These are phyloP conservation scores for Seriola aureovittata DNA, from an alignment of 2,113 vertebrate species.

Conservation along the genomic window DNA sequence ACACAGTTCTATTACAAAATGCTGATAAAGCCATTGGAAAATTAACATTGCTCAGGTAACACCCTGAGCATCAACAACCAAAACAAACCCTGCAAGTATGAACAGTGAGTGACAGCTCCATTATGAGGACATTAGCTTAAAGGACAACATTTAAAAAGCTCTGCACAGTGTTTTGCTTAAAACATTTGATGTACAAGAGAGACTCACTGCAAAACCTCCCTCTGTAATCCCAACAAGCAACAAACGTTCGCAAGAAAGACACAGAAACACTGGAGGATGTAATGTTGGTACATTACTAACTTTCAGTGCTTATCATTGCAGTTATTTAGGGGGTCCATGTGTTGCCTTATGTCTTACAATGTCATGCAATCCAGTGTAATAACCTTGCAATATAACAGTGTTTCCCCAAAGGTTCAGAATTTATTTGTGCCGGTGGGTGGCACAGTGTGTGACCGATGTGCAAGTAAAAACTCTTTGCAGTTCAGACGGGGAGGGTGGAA, in stretches of 20 bases:
- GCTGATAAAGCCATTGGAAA: neutral
- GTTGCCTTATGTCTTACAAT: neutral
- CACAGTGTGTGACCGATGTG: no score
- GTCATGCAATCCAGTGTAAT: no score
- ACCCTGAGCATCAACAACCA: neutral
- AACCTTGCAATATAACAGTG: no score
- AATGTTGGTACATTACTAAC: neutral
- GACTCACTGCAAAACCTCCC: neutral
- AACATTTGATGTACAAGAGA: neutral
- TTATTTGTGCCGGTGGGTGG: no score
- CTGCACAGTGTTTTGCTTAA: neutral
- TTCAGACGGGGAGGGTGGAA: no score
- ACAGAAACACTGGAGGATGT: neutral
- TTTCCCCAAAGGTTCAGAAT: no score
- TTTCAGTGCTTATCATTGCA: neutral
- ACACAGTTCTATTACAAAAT: neutral
- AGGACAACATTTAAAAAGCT: neutral
- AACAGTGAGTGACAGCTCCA: slow-evolving; percentile 11
- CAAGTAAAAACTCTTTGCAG: no score
- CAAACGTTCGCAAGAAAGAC: neutral
- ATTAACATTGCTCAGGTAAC: slow-evolving; percentile 25
- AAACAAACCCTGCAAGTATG: slow-evolving; percentile 16
- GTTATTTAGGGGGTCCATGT: neutral
- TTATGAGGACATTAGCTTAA: neutral
- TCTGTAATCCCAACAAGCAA: neutral